Evolutionary conservation across 2,797 vertebrate species (phyloP), one percentile per base, ranked within the genome.

Genomic region (Cyprinella venusta): DNA sequence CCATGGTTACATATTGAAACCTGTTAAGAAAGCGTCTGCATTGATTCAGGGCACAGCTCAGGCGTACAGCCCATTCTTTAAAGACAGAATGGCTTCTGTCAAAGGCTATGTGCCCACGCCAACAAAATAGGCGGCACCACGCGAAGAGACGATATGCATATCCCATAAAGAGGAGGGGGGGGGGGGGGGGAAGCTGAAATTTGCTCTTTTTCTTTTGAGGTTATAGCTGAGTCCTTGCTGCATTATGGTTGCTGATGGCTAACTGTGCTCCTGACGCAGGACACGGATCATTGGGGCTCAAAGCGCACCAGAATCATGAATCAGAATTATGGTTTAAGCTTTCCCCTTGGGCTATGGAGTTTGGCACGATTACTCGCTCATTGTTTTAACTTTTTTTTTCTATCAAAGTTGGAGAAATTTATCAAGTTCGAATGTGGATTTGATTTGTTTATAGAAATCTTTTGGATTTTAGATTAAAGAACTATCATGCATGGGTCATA

Each of bases 1-100:
- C 77, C 64, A 69, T 68, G 48, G 87, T 89, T 90, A 89, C 88
- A 79, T 79, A 79, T 69, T 88, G 90, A 86, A 70, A 76, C 76
- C 83, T 89, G 86, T 85, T 85, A 89, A 74, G 82, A 88, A 90
- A 91, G 86, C 40, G 85, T 86, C 80, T 88, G 85, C 88, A 77
- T 84, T 88, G 80, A 87, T 89, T 88, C 81, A 67, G 54, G 67
- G 77, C 83, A 65, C 36, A 89, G 48, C 82, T 85, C 83, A 76
- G 82, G 76, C 76, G 80, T 88, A 77, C 63, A 61, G 78, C 45
- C 54, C 64, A 70, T 68, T 48, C 72, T 69, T 77, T 81, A 74
- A n/a, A 69, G 19, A 63, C 71, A 42, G 82, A 84, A 85, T 72
- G 40, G 30, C 68, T 81, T 40, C 72, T 70, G 82, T 81, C 38